These are phyloP conservation scores for Etheostoma cragini DNA, from an alignment of 2,113 vertebrate genomes.

Conservation along the genomic window DNA sequence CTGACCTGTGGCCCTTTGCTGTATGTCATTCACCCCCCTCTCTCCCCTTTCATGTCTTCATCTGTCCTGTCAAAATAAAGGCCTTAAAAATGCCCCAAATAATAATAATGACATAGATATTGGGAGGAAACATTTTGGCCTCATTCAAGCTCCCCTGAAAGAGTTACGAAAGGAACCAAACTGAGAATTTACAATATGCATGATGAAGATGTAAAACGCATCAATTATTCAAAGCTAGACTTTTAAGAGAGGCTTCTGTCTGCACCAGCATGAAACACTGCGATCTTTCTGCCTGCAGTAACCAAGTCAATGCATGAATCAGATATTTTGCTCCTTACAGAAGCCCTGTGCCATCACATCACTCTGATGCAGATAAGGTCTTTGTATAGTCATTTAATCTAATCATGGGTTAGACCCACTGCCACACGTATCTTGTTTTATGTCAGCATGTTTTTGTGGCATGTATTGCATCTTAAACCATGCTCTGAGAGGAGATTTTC, in stretches of 20 bases:
- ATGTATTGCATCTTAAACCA: background rate
- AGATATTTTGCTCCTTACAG: background rate
- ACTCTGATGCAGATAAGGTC: background rate
- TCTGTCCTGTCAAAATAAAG: no score
- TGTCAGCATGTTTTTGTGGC: background rate
- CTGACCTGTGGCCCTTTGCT: no score
- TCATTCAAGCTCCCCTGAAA: constrained; percentile 14
- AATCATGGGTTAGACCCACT: background rate
- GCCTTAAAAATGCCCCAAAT: no score
- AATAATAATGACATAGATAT: background rate
- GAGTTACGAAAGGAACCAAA: constrained; percentile 10
- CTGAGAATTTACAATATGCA: constrained; percentile 50
- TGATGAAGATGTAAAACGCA: constrained; percentile 44
- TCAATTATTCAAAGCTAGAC: constrained; percentile 54
- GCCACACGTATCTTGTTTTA: background rate
- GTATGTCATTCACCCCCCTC: no score
- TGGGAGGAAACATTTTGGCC: background rate
- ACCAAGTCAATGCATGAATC: constrained; percentile 2
- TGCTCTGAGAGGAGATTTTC: background rate
- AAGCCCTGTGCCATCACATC: background rate
- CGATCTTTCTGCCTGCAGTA: constrained; percentile 10
- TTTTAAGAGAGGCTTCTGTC: constrained; percentile 40
- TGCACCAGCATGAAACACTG: background rate
- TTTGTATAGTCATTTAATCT: background rate
- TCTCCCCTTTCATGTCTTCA: no score